Conservation (phyloP, 2,113 vertebrate genomes). For the Crotalus horridus region DNA sequence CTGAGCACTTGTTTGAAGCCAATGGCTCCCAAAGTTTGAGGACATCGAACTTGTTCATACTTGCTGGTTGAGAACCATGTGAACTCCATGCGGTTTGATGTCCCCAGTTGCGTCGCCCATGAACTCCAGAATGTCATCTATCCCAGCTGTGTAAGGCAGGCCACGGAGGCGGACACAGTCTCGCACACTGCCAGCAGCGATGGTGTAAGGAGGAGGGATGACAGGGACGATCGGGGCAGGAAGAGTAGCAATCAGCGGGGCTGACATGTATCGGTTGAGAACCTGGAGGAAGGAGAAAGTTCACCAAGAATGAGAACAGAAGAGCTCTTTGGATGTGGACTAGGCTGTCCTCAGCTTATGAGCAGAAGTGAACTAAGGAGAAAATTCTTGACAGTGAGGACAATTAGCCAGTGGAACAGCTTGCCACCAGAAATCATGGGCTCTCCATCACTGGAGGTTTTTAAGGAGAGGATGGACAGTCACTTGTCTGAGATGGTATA, state of each 20-base stretch:
- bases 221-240: slow-evolving; percentile 82
- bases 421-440: no score
- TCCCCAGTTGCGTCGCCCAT: slow-evolving; percentile 89
- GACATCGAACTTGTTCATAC: slow-evolving; percentile 57
- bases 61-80: slow-evolving; percentile 98
- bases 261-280: slow-evolving; percentile 90
- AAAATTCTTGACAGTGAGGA: no score
- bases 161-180: slow-evolving; percentile 91
- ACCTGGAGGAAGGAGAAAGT: slow-evolving; percentile 71
- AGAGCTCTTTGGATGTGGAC: not conserved
- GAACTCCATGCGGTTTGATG: slow-evolving; percentile 93
- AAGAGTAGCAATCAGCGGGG: slow-evolving; percentile 87
- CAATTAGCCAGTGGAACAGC: no score
- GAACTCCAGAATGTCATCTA: slow-evolving; percentile 94
- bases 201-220: slow-evolving; percentile 79
- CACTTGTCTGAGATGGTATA: no score
- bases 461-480: no score
- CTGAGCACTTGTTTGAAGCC: not conserved
- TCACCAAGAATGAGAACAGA: not conserved
- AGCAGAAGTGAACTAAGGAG: not conserved
- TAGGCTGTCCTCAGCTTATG: not conserved
- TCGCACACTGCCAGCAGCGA: slow-evolving; percentile 75
- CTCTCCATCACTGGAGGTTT: no score
- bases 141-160: slow-evolving; percentile 89
- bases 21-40: not conserved